Conservation (phyloP, 2,113 vertebrate species). For the Cnemophilus loriae region DNA sequence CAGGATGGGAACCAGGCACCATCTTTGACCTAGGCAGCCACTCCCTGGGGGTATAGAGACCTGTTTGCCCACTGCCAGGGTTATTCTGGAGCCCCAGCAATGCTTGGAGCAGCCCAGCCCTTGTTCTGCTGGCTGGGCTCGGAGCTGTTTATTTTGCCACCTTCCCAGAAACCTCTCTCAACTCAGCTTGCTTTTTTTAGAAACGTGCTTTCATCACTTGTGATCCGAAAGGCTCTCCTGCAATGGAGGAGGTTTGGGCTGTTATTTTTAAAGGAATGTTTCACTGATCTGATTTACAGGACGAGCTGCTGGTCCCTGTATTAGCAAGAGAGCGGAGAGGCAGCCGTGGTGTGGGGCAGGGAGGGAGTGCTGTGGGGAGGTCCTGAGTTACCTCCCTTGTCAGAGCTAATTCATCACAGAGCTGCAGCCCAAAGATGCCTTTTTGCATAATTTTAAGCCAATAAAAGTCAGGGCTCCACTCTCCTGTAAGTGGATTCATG, state of each 20-base stretch:
- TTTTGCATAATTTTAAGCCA: background rate
- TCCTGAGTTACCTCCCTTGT: background rate
- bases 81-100: background rate
- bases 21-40: background rate
- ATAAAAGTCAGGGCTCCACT: background rate
- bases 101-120: background rate
- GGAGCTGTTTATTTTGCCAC: background rate
- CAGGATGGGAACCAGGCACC: background rate
- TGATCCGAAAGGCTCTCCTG: constrained; percentile 23
- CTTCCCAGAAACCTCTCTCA: background rate
- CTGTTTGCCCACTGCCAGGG: background rate
- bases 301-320: background rate
- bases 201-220: constrained; percentile 14
- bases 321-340: background rate
- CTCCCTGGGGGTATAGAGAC: background rate
- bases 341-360: background rate
- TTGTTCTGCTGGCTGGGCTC: background rate
- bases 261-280: constrained; percentile 49
- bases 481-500: background rate
- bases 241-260: constrained; percentile 11
- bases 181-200: background rate
- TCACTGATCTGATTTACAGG: constrained; percentile 37
- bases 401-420: background rate
- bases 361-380: background rate
- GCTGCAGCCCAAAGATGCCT: background rate